Evolutionary conservation across 53 echinoderm and acorn worm species (phyloP), one percentile per base, ranked within the genome.

Genomic region (Zoroaster sp.): DNA sequence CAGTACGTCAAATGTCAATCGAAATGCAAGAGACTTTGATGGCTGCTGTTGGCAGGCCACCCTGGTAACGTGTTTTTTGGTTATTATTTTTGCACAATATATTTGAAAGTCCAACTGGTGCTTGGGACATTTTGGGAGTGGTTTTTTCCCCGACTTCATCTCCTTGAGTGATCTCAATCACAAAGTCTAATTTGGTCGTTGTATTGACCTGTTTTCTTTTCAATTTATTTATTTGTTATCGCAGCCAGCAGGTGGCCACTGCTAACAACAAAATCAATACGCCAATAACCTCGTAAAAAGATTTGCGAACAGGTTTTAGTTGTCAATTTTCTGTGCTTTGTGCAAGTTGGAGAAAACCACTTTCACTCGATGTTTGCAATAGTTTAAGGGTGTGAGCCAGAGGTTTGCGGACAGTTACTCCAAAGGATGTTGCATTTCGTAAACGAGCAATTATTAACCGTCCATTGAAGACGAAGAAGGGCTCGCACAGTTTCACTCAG

Each of bases 11-110:
- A 34, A n/a, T 46, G 32, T 13, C 5, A 82, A 66, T 37, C 42
- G 43, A 54, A n/a, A 44, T 31, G 71, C 69, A 21, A 42, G 63
- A 35, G 46, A 12, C 4, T 35, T 21, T 49, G 10, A 46, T 71
- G 85, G 85, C 85, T 85, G 85, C 85, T 70, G 36, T 47, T 69
- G 85, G 85, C 85, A 52, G 69, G 85, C 85, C 85, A 85, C 47
- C 51, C 47, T 85, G 85, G 85, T 85, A 33, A 85, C 28, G 85
- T 85, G 85, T 85, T 85, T 81, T 66, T 46, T 69, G 85, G 69
- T 32, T 69, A 49, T 32, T 11, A 32, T 25, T 46, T 59, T 51
- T 35, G 34, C 38, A 51, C n/a, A 49, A 34, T 46, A 32, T 49
- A 33, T 33, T 51, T 76, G n/a, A n/a, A n/a, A n/a, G 9, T 30